Base-by-base conservation (phyloP, 2,113 vertebrate genomes). In the Hypocryptadius cinnamomeus region DNA sequence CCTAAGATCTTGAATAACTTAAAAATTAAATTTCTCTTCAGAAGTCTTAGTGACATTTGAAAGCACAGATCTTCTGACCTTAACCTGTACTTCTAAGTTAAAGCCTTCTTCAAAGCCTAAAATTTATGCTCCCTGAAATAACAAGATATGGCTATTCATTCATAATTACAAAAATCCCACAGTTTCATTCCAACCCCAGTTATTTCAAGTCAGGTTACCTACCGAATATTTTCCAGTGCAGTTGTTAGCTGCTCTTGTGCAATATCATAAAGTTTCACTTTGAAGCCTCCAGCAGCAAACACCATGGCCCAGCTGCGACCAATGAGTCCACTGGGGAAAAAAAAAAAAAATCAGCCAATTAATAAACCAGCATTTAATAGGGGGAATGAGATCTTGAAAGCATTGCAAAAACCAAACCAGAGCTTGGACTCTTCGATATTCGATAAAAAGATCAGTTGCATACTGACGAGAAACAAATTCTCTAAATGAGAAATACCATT, bases 231-330 rank as follows among this genome's bases (percentile, higher is more conserved):
- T 85, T 98, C 94, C 94, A 99, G 90, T 33, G 98, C 98, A 4
- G 44, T 96, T 31, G 97, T 95, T 79, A 99, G 97, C 94, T 98
- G 98, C 66, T 98, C 98, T 45, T 98, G 97, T 78, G 98, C 98
- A 94, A 98, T 97, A 96, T 99, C 99, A 89, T 98, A 99, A 80
- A 99, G 98, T 86, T 97, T 98, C 92, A 99, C 99, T 72, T 78
- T 97, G 97, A 98, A 98, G 92, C 99, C 99, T 95, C 98, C 99
- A 73, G 98, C 98, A 93, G 97, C 95, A 96, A 99, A 99, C 70
- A 99, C 96, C 99, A 99, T 99, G 13, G 99, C 98, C 99, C 99
- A 99, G 94, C 98, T 99, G 78, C 98, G 95, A 47, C 99, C 99
- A 37, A 99, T 99, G 63, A 99, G 97, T 35, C 99, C 99, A 42